Percentiles rank a stretch among this genome's conserved stretches.
Evolutionary conservation across 1,140 invertebrate genomes (phyloP).

Genomic region (Drosophila kanapiae): DNA sequence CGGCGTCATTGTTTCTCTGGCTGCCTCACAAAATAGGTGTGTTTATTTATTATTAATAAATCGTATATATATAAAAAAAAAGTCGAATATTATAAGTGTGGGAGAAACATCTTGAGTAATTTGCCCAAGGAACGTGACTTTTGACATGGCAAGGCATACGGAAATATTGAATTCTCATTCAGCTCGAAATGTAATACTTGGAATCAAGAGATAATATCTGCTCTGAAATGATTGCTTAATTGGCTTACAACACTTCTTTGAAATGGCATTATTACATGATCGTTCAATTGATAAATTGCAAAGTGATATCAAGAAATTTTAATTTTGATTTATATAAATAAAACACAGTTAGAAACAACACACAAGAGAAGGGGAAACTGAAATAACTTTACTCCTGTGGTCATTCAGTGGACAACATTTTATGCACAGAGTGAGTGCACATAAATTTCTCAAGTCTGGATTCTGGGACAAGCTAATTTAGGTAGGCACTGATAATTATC

Average conservation of each 20-base stretch:
- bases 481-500: too few relatives aligned
- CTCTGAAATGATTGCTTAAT: not conserved
- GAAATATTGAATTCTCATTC: slow-evolving; percentile 13
- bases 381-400: too few relatives aligned
- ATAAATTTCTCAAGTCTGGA: too few relatives aligned
- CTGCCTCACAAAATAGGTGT: slow-evolving; percentile 49
- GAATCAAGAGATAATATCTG: slow-evolving; percentile 11
- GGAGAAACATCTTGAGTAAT: slow-evolving; percentile 15
- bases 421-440: too few relatives aligned
- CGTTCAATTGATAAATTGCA: not conserved
- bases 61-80: slow-evolving; percentile 18
- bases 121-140: slow-evolving; percentile 32
- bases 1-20: slow-evolving; percentile 41
- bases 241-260: slow-evolving; percentile 1
- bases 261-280: not conserved
- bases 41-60: slow-evolving; percentile 53
- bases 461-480: too few relatives aligned
- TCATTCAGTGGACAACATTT: too few relatives aligned
- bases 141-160: slow-evolving; percentile 32
- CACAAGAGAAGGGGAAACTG: too few relatives aligned
- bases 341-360: too few relatives aligned
- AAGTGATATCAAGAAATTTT: too few relatives aligned
- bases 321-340: not conserved
- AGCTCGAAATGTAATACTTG: slow-evolving; percentile 3
- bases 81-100: slow-evolving; percentile 29